Conservation (phyloP, 2,113 vertebrate genomes). For the Emydocephalus ijimae region DNA sequence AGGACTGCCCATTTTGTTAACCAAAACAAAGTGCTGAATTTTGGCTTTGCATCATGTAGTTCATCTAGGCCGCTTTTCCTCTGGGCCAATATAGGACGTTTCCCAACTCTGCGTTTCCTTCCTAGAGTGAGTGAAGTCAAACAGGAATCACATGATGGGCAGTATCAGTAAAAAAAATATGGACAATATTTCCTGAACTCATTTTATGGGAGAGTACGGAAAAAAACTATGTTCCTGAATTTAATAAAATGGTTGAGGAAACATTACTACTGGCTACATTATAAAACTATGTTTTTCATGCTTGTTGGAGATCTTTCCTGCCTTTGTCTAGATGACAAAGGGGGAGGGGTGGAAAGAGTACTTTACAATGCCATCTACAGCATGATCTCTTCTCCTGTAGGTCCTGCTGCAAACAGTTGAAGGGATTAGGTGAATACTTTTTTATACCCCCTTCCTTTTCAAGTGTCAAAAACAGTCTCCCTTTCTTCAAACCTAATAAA, state of each 20-base stretch:
- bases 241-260: not conserved
- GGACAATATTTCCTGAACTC: not conserved
- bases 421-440: not conserved
- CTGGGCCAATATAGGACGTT: not conserved
- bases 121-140: not conserved
- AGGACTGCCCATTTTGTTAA: not conserved
- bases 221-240: not conserved
- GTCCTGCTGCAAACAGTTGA: not conserved
- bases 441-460: not conserved
- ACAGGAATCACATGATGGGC: not conserved
- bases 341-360: not conserved
- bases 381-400: not conserved
- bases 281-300: not conserved
- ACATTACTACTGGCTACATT: not conserved
- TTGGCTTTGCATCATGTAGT: not conserved
- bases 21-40: not conserved
- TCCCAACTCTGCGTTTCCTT: not conserved
- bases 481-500: not conserved
- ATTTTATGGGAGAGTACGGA: not conserved
- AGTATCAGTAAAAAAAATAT: not conserved
- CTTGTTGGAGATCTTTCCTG: not conserved
- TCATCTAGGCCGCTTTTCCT: not conserved
- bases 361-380: not conserved
- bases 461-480: not conserved
- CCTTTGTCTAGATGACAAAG: not conserved